Base-by-base conservation (phyloP, 1,140 invertebrate species). In the Drosophila subobscura region DNA sequence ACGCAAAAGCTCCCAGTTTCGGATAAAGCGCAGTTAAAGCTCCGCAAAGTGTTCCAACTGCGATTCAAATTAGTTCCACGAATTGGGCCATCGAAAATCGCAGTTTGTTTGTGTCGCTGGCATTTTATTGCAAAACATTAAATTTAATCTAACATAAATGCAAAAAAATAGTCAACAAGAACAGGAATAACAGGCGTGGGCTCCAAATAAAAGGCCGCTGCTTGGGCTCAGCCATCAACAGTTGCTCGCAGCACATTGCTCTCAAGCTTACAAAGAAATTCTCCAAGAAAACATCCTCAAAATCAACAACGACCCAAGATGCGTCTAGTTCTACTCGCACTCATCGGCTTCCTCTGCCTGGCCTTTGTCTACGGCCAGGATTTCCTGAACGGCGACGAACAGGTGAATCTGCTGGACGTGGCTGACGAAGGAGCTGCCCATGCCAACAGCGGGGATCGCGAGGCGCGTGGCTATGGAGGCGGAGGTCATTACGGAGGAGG, bases 361-460 rank as follows among this genome's bases (percentile, higher is more conserved):
- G 63, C 58, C 50, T 70, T 12, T 6, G 54, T 56, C 41, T 33
- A 60, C 22, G 76, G 75, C 12, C 14, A 41, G 3, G 33, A 46
- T 12, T 7, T 29, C 6, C 7, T 7, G 27, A 50, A 65, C 37
- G 67, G 10, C n/a, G 14, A 7, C 14, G 25, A 58, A 7, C 49
- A 33, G 20, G 46, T 50, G 8, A 40, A 53, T 3, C 65, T 79
- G 10, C 40, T 72, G 23, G 67, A 71, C 12, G 47, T 86, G 5
- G 83, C 57, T 20, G 78, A 83, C 66, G 52, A 55, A 5, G 84
- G 74, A 56, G 55, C 16, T 0, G 25, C n/a, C 4, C 84, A 86
- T 37, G 75, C 67, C 10, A 81, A 77, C 37, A 54, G 47, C 0
- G 84, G 72, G 7, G 27, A 50, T 1, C 53, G 84, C 0, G 44